phyloP scores from a whole-genome alignment of 1,140 invertebrate species.

The Eurosta solidaginis region DNA sequence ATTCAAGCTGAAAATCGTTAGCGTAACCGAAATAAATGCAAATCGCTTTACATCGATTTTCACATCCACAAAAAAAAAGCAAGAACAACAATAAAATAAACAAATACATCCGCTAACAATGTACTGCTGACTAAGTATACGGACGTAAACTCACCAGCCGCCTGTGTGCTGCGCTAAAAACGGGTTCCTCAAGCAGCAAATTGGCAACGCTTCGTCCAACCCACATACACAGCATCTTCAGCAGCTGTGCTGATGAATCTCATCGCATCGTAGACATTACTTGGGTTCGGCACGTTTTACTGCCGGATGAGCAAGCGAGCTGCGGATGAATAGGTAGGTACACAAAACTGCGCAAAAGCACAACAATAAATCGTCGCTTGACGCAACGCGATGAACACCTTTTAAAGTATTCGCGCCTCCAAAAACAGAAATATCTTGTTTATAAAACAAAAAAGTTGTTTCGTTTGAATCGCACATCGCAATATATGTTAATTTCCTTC shows the following conservation, averaged over 20 bases:
- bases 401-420: constrained; percentile 11
- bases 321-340: background rate
- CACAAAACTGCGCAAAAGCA: constrained; percentile 4
- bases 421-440: constrained; percentile 14
- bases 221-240: constrained; percentile 19
- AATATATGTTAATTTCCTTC: constrained; percentile 9
- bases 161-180: background rate
- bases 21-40: constrained; percentile 10
- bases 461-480: constrained; percentile 17
- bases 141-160: background rate
- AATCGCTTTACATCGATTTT: constrained; percentile 5
- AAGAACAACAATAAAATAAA: constrained; percentile 29
- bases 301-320: background rate
- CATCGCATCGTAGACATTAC: background rate
- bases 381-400: background rate
- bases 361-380: background rate
- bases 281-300: background rate
- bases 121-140: background rate
- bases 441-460: background rate
- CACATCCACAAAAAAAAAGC: constrained; percentile 5
- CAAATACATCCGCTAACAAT: constrained; percentile 31
- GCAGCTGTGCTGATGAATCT: background rate
- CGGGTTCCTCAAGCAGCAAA: background rate
- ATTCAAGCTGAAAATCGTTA: constrained; percentile 3
- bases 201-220: background rate